A percentile compares a stretch with the other conserved stretches of the same genome.
Conservation (phyloP, 2,888 invertebrate species). For the Acanthopleura granulata region DNA sequence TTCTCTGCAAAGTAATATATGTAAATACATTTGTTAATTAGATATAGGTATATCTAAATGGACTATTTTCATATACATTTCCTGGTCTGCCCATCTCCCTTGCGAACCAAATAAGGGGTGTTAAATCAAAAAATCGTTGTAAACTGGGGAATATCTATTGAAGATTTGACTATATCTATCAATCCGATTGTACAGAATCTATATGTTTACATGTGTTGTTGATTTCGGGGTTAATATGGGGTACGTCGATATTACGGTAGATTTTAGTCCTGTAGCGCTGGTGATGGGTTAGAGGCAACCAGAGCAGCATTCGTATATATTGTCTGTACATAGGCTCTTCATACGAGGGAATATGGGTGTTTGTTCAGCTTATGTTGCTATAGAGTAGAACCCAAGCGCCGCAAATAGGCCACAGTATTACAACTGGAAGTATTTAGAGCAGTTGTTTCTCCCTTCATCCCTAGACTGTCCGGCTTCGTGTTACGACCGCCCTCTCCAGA, state of each 20-base stretch:
- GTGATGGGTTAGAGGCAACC: neutral
- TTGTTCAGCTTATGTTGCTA: neutral
- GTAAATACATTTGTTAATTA: slow-evolving; percentile 11
- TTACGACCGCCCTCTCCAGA: too few species aligned
- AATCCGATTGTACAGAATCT: neutral
- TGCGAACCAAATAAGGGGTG: too few species aligned
- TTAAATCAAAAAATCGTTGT: too few species aligned
- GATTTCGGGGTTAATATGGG: neutral
- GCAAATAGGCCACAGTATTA: slow-evolving; percentile 10
- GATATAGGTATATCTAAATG: slow-evolving; percentile 13
- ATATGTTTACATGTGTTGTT: neutral
- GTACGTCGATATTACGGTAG: neutral
- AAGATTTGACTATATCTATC: too few species aligned
- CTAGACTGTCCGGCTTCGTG: too few species aligned
- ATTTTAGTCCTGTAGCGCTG: neutral
- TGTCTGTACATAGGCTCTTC: slow-evolving; percentile 3
- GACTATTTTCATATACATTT: slow-evolving; percentile 17
- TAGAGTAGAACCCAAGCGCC: neutral
- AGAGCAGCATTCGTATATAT: neutral
- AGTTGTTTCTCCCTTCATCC: neutral
- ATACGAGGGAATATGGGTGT: neutral
- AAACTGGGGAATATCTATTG: too few species aligned
- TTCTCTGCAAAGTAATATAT: neutral
- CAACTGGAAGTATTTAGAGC: neutral
- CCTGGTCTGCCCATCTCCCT: neutral